Base-by-base conservation (phyloP, 2,113 vertebrate species). In the Galemys pyrenaicus region DNA sequence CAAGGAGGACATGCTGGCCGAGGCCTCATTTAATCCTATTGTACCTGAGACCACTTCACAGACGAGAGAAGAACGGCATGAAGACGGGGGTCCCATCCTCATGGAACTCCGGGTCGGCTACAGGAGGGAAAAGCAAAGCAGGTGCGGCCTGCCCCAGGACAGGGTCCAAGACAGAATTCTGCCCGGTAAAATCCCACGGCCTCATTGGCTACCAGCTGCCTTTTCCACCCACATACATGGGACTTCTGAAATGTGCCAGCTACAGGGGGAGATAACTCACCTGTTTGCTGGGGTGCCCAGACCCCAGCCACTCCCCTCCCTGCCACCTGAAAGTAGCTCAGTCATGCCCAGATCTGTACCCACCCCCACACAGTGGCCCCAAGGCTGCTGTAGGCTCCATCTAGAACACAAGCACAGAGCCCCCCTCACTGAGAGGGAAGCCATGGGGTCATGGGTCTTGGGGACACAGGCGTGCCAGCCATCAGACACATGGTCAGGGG, bases 321-420 rank as follows among this genome's bases (percentile, higher is more conserved):
- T 54, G 12, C 58, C 51, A 10, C 67, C 39, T 13, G 3, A 49
- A 58, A 28, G 28, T n/a, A 51, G 12, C 64, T 54, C 30, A 15
- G 24, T 41, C 64, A 32, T 16, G 5, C 32, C 2, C 0, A n/a
- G 0, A 6, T 11, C 62, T 62, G 54, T 30, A 15, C 26, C 44
- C 44, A 22, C 4, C 16, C 65, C 30, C 56, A 13, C 24, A 13
- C 67, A 9, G 3, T 11, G n/a, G 35, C 11, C 32, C 20, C 20
- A 20, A n/a, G 81, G 24, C 7, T 49, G 64, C 24, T 30, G 35
- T 37, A 39, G 16, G 37, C 8, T 20, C 10, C 70, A 26, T 20
- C 32, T 37, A 6, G 37, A 22, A 70, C 35, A 41, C 28, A n/a
- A n/a, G 49, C 75, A 44, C 75, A 54, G 28, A 1, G 9, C 39